Percentiles rank a stretch among this genome's conserved stretches.
Conservation (phyloP, 2,113 vertebrate species). For the Rhegmatorhina hoffmannsi region DNA sequence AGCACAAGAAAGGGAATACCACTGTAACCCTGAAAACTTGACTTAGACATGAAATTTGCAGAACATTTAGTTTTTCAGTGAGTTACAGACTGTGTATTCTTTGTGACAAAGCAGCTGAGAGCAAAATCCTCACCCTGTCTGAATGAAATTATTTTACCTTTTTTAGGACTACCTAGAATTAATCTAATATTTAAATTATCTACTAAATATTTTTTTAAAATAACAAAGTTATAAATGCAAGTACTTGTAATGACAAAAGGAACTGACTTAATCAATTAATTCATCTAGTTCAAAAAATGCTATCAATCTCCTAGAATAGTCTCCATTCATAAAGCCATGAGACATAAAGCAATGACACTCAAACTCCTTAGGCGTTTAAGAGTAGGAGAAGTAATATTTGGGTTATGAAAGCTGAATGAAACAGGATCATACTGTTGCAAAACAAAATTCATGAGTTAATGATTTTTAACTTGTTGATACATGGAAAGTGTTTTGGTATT, state of each 20-base stretch:
- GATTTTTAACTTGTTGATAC: background rate
- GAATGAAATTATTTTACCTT: background rate
- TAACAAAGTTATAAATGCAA: background rate
- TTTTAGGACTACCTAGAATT: background rate
- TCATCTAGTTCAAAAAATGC: background rate
- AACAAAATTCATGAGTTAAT: background rate
- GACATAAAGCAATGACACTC: background rate
- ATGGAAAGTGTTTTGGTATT: background rate
- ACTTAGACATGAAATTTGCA: background rate
- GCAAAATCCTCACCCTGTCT: background rate
- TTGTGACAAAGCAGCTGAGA: background rate
- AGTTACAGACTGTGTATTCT: background rate
- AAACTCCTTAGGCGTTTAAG: background rate
- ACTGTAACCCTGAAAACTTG: background rate
- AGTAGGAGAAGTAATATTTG: background rate
- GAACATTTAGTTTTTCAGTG: background rate
- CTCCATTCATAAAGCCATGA: background rate
- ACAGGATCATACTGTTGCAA: background rate
- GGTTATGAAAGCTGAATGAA: background rate
- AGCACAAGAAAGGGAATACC: background rate
- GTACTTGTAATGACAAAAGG: background rate
- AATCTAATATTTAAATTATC: background rate
- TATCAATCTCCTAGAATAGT: background rate
- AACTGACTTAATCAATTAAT: background rate
- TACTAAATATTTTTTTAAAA: background rate